phyloP scores from a whole-genome alignment of 2,113 vertebrate genomes.

The Catagonus wagneri region DNA sequence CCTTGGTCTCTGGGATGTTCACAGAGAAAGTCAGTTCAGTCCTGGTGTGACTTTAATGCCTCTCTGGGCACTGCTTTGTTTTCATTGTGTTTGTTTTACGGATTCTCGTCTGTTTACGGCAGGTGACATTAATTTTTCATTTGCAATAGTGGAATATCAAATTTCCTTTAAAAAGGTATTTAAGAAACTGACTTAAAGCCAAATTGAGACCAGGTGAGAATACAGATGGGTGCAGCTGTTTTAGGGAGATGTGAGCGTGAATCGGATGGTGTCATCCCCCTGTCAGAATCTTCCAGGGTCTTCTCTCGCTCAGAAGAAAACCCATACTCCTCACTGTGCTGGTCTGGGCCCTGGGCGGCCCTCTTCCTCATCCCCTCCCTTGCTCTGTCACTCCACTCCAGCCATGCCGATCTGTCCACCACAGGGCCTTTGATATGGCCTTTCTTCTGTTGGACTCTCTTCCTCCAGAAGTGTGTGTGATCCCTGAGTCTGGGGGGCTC shows the following conservation, averaged over 20 bases:
- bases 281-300: background rate
- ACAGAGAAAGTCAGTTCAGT: no score
- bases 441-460: background rate
- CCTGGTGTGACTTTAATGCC: background rate
- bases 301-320: background rate
- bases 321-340: accelerated
- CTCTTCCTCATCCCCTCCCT: background rate
- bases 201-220: background rate
- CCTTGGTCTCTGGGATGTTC: no score
- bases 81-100: background rate
- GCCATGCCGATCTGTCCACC: background rate
- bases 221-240: background rate
- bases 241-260: background rate
- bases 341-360: background rate
- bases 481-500: no score
- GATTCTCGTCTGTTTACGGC: background rate
- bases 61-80: background rate
- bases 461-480: background rate
- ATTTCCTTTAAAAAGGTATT: conserved; percentile 13
- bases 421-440: background rate
- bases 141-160: background rate
- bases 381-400: background rate
- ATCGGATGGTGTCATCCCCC: background rate
- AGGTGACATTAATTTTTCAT: background rate
- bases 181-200: background rate